These are phyloP conservation scores for Chydorus sphaericus DNA, from an alignment of 2,888 invertebrate species.

Conservation along the genomic window DNA sequence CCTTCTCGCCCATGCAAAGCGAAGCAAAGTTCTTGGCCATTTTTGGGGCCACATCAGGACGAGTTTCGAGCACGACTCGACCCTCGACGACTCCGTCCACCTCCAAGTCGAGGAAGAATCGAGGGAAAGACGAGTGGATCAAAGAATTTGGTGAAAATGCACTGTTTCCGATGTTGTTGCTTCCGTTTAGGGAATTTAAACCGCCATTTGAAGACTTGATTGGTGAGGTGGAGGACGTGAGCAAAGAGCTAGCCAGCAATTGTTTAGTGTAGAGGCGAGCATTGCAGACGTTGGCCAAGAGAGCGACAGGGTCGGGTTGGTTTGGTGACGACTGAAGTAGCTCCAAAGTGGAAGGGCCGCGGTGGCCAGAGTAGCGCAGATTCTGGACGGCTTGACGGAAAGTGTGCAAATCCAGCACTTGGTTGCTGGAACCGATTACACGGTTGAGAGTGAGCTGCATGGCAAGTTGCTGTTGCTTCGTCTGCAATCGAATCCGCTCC, in stretches of 20 bases:
- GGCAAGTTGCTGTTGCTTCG: conserved; percentile 54
- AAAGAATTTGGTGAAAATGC: not conserved
- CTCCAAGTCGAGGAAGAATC: conserved; percentile 61
- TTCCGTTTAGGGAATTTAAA: conserved; percentile 19
- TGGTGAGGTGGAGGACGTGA: not conserved
- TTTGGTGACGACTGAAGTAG: not conserved
- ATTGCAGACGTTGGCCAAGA: conserved; percentile 62
- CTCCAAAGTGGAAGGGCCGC: conserved; percentile 16
- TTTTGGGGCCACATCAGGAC: conserved; percentile 60
- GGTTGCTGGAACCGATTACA: conserved; percentile 47
- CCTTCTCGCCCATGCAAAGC: conserved; percentile 53
- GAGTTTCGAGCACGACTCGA: conserved; percentile 58
- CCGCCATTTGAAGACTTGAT: not conserved
- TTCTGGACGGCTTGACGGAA: conserved; percentile 47
- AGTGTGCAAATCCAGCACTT: conserved; percentile 49
- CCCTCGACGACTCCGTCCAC: conserved; percentile 53
- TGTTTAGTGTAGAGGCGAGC: conserved; percentile 52
- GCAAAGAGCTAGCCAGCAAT: conserved; percentile 38
- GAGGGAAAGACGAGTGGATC: conserved; percentile 38
- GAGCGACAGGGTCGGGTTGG: conserved; percentile 47
- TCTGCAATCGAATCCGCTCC: conserved; percentile 33
- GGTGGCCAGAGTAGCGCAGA: conserved; percentile 32
- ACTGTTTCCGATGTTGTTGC: conserved; percentile 15
- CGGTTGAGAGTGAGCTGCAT: conserved; percentile 55
- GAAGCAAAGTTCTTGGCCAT: conserved; percentile 66